Evolutionary conservation across 2,113 vertebrate species (phyloP).

Genomic region (Myiopsitta monachus): DNA sequence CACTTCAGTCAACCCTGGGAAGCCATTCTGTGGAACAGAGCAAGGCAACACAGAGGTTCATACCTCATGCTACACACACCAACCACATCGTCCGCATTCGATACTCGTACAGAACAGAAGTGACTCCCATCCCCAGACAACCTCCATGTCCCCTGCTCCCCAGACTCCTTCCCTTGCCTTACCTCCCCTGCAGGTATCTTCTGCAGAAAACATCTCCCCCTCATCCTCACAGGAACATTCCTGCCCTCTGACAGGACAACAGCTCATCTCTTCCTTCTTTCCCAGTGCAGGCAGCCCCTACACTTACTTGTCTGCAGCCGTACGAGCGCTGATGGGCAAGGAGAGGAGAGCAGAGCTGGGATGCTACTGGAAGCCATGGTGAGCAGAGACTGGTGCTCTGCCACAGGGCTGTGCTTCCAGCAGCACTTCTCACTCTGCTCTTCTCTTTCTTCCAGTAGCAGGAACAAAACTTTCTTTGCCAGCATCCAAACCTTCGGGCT

Average conservation of each 20-base stretch:
- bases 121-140: neutral
- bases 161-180: neutral
- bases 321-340: accelerated
- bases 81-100: too few relatives aligned
- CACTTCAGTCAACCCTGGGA: neutral
- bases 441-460: neutral
- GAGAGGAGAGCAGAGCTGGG: neutral
- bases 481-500: neutral
- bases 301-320: neutral
- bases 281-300: neutral
- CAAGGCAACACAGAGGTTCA: neutral
- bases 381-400: neutral
- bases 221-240: neutral
- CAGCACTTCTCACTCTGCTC: neutral
- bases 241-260: neutral
- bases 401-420: neutral
- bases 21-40: neutral
- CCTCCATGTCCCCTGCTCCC: neutral
- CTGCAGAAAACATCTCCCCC: neutral
- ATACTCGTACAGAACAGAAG: neutral
- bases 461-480: neutral
- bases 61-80: neutral
- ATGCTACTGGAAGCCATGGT: neutral
- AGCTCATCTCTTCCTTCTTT: neutral
- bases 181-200: too few relatives aligned